These are phyloP conservation scores for Desoria tigrina DNA, from an alignment of 2,888 invertebrate species.

Conservation along the genomic window DNA sequence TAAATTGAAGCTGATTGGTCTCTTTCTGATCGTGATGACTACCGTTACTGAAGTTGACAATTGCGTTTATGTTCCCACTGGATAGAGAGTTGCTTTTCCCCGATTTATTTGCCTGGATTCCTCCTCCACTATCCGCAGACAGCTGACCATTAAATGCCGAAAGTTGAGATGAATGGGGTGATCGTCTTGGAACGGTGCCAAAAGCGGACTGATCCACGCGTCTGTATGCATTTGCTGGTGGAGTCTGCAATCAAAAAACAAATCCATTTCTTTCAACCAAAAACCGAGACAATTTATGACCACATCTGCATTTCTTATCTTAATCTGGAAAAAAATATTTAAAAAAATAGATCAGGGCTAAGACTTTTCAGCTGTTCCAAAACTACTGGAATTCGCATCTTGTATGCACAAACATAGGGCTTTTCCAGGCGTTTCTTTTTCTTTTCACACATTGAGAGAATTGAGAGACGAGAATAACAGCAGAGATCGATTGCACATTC, in stretches of 20 bases:
- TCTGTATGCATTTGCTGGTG: conserved; percentile 70
- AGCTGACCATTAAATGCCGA: conserved; percentile 26
- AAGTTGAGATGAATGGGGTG: conserved; percentile 44
- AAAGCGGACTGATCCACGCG: conserved; percentile 63
- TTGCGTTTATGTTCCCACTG: conserved; percentile 50
- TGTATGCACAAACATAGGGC: too few species aligned
- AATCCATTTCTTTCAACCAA: conserved; percentile 20
- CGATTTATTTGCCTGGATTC: conserved; percentile 17
- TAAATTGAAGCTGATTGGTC: neutral
- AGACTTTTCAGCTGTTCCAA: conserved; percentile 6
- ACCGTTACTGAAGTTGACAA: conserved; percentile 43
- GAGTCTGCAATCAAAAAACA: conserved; percentile 64
- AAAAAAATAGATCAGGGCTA: conserved; percentile 4
- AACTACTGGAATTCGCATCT: too few species aligned
- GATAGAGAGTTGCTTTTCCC: conserved; percentile 43
- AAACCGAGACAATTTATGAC: conserved; percentile 30
- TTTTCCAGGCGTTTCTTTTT: too few species aligned
- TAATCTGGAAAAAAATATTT: conserved; percentile 7
- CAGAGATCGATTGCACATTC: too few species aligned
- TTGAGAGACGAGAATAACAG: too few species aligned
- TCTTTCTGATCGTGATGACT: conserved; percentile 55
- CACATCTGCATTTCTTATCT: neutral
- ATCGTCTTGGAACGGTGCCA: conserved; percentile 52
- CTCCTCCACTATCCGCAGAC: neutral
- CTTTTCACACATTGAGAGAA: too few species aligned